Conservation (phyloP, 2,113 vertebrate species). For the Anarrhichthys ocellatus region DNA sequence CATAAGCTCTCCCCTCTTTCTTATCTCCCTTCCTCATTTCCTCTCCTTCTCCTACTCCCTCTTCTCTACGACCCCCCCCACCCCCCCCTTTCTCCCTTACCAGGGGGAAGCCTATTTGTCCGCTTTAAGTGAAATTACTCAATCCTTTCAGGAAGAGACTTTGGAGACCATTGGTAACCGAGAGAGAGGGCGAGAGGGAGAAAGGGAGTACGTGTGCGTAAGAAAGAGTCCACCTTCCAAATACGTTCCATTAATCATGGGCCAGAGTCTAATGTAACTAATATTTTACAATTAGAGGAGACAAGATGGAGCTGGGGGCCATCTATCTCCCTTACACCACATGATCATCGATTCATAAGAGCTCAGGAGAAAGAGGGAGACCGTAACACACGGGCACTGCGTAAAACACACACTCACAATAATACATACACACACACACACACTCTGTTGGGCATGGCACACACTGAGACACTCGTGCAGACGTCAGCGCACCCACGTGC, state of each 20-base stretch:
- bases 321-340: constrained; percentile 99
- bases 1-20: constrained; percentile 44
- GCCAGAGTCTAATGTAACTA: constrained; percentile 99
- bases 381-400: constrained; percentile 85
- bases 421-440: constrained; percentile 55
- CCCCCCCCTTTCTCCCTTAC: constrained; percentile 79
- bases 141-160: constrained; percentile 96
- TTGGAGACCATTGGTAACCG: constrained; percentile 78
- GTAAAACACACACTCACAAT: constrained; percentile 62
- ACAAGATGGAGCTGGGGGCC: constrained; percentile 98
- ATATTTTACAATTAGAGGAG: constrained; percentile 99
- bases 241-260: constrained; percentile 99
- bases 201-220: constrained; percentile 37
- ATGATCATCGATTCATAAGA: constrained; percentile 99
- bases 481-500: constrained; percentile 42
- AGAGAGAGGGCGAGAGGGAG: constrained; percentile 46
- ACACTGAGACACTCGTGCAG: constrained; percentile 43
- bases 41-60: constrained; percentile 4
- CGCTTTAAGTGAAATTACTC: constrained; percentile 98
- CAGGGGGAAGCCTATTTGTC: constrained; percentile 92
- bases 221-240: constrained; percentile 91
- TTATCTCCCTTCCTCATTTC: constrained; percentile 45
- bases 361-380: constrained; percentile 72
- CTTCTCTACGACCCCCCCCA: background rate
- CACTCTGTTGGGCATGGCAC: background rate